phyloP scores from a whole-genome alignment of 2,797 vertebrate genomes.

The Malurus leucopterus region DNA sequence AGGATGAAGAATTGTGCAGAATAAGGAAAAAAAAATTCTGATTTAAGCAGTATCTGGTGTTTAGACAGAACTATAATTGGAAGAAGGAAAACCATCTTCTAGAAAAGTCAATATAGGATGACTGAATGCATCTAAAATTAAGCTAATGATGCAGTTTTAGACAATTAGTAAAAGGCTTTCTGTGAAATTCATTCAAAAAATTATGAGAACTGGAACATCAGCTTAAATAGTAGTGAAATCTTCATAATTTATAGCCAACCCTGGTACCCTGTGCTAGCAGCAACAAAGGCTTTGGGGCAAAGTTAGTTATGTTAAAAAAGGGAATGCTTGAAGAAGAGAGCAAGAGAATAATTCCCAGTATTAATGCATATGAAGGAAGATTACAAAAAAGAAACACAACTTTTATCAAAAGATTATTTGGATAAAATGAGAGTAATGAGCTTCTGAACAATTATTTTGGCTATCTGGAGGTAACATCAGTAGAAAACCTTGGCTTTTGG shows the following conservation, averaged over 20 bases:
- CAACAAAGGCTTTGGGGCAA: not conserved
- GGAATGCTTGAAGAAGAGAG: not conserved
- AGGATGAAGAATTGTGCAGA: not conserved
- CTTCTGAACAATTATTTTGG: not conserved
- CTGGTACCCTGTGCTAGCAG: not conserved
- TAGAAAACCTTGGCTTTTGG: not conserved
- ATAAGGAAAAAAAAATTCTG: not conserved
- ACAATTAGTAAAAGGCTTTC: not conserved
- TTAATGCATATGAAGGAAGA: not conserved
- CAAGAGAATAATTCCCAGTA: not conserved
- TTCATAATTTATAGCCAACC: not conserved
- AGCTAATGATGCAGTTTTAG: not conserved
- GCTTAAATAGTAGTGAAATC: not conserved
- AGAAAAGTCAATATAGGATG: not conserved
- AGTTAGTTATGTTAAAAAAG: not conserved
- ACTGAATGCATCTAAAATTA: not conserved
- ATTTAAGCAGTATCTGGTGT: not conserved
- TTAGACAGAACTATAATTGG: not conserved
- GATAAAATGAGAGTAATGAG: not conserved
- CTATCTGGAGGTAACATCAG: not conserved
- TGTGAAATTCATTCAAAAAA: not conserved
- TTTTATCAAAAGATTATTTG: not conserved
- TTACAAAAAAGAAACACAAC: not conserved
- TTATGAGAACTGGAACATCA: not conserved
- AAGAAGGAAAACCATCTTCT: not conserved